phyloP scores from a whole-genome alignment of 2,113 vertebrate species.

The Oxyruncus cristatus region DNA sequence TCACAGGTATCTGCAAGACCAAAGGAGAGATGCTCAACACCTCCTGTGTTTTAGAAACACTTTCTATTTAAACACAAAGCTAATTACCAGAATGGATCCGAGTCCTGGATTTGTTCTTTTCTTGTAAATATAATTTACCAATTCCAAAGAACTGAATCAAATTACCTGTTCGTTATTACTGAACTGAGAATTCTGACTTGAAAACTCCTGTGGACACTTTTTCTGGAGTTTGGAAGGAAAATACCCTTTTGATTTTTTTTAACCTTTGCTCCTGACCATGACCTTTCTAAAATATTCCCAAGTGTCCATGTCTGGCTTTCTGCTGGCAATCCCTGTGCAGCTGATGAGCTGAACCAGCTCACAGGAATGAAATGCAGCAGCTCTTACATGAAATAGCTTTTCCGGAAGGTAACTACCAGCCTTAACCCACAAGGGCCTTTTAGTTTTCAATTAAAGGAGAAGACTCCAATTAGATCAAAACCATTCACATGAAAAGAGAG shows the following conservation, averaged over 20 bases:
- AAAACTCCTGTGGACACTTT: neutral
- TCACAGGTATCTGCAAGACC: neutral
- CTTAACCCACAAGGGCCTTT: slow-evolving; percentile 27
- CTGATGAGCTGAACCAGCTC: neutral
- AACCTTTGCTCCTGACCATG: neutral
- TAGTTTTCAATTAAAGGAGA: slow-evolving; percentile 50
- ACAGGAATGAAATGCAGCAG: neutral
- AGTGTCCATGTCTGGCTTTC: neutral
- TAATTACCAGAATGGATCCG: neutral
- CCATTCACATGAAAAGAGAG: slow-evolving; percentile 8
- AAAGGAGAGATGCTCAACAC: neutral
- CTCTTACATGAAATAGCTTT: neutral
- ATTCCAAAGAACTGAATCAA: neutral
- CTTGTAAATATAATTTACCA: neutral
- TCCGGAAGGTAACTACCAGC: neutral
- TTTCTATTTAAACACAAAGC: neutral
- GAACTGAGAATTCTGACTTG: neutral
- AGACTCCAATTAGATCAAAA: slow-evolving; percentile 25
- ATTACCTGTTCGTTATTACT: neutral
- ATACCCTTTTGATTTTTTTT: neutral
- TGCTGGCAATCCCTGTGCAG: neutral
- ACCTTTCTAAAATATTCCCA: neutral
- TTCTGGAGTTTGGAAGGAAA: neutral
- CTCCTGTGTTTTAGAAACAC: neutral
- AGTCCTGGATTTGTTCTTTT: neutral